A percentile compares a stretch with the other conserved stretches of the same genome.
phyloP scores from a whole-genome alignment of 2,888 invertebrate species.

The Ecliptopera silaceata region DNA sequence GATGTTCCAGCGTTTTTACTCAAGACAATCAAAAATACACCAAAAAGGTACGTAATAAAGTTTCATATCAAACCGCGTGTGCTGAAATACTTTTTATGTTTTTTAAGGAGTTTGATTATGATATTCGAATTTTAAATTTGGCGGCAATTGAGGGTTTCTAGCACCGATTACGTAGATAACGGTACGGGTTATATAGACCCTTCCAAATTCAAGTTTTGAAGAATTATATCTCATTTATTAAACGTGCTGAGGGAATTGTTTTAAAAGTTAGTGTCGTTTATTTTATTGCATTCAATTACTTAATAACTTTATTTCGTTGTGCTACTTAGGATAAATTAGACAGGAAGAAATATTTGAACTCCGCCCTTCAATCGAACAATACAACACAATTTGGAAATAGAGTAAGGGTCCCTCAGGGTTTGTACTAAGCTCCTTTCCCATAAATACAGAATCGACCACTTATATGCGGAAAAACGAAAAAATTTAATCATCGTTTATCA shows the following conservation, averaged over 20 bases:
- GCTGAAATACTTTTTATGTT: constrained; percentile 35
- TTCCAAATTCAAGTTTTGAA: constrained; percentile 61
- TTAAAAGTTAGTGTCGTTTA: constrained; percentile 56
- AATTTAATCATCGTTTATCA: constrained; percentile 30
- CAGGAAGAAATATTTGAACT: constrained; percentile 53
- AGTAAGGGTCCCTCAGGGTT: constrained; percentile 60
- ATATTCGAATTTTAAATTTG: constrained; percentile 77
- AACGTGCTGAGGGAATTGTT: constrained; percentile 54
- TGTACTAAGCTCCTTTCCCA: constrained; percentile 60
- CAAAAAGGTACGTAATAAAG: constrained; percentile 22
- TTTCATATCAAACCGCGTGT: neutral
- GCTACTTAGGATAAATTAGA: constrained; percentile 56
- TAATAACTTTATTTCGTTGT: constrained; percentile 62
- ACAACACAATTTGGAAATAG: constrained; percentile 64
- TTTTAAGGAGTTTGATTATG: constrained; percentile 73
- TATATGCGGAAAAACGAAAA: constrained; percentile 53
- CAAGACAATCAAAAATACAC: constrained; percentile 30
- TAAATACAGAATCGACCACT: constrained; percentile 70
- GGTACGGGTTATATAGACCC: constrained; percentile 70
- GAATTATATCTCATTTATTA: constrained; percentile 71
- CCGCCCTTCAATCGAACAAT: constrained; percentile 54
- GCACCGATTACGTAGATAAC: constrained; percentile 73
- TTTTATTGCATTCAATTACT: constrained; percentile 68
- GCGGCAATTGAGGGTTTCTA: constrained; percentile 64
- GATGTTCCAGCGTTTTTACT: constrained; percentile 58